Conservation (phyloP, 2,113 vertebrate species). For the Chaetodon auriga region DNA sequence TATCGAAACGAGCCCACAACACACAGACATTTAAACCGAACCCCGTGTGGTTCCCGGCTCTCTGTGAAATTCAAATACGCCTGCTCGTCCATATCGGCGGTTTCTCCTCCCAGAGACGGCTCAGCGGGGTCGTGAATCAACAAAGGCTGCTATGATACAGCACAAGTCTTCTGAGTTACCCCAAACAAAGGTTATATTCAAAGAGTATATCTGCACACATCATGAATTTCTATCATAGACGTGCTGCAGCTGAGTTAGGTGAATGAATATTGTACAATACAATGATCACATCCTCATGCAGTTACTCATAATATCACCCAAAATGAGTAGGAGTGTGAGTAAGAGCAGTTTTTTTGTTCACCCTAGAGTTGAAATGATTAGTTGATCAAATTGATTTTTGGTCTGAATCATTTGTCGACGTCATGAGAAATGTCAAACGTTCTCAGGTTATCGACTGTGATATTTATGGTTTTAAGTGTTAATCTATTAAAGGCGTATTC, state of each 20-base stretch:
- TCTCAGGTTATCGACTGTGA: too few species aligned
- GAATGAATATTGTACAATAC: neutral
- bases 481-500: neutral
- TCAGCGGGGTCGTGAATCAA: neutral
- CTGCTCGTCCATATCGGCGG: neutral
- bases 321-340: neutral
- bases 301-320: neutral
- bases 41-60: neutral
- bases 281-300: neutral
- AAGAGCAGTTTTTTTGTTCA: too few species aligned
- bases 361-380: too few species aligned
- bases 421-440: too few species aligned
- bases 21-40: neutral
- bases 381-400: too few species aligned
- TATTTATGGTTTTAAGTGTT: neutral
- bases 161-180: neutral
- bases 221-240: neutral
- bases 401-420: too few species aligned
- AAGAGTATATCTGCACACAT: neutral
- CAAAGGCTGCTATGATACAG: neutral
- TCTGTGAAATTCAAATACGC: neutral
- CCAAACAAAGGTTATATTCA: neutral
- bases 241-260: neutral
- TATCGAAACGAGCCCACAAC: neutral
- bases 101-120: neutral